Base-by-base conservation (phyloP, 1,140 invertebrate species). In the Diabrotica virgifera region DNA sequence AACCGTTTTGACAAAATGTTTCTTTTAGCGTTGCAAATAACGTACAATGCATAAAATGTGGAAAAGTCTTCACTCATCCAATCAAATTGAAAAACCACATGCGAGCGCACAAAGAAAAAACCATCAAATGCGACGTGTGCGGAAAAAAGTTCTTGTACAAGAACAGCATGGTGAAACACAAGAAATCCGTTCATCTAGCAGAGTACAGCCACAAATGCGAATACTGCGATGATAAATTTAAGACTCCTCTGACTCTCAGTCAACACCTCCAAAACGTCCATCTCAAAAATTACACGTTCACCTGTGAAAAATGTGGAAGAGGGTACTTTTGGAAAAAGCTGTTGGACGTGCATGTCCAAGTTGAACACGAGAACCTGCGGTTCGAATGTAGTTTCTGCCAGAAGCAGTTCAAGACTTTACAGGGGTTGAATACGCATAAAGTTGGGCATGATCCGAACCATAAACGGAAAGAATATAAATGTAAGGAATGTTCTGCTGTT, bases 271-370 rank as follows among this genome's bases (percentile, higher is more conserved):
- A 58, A 38, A 38, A 58, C 40, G 4, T 58, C 0, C 54, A 64
- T 13, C 24, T 57, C 2, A 64, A 64, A 57, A 64, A 57, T 40
- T 64, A 64, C 24, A 52, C 12, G 2, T 69, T 67, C 36, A 65
- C 67, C 5, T 93, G 90, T 77, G 85, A 86, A 62, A 82, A 85
- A 55, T 94, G 92, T 78, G 86, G 85, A 5, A 81, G 89, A 55
- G 85, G 86, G 63, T 92, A 92, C 74, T 89, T 89, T 11, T 80
- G 86, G 69, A 86, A 85, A 35, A 75, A 71, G 11, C 1, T 11
- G 11, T 52, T 69, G 24, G 61, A 63, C 13, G 14, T 13, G 7
- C 68, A 69, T 40, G 51, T 55, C 11, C 56, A 60, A 50, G 14
- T 24, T 10, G 56, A 37, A 6, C 69, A 69, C 52, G 64, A 64